A percentile compares a stretch with the other conserved stretches of the same genome.
Evolutionary conservation across 2,113 vertebrate genomes (phyloP).

Genomic region (Oryzias celebensis): DNA sequence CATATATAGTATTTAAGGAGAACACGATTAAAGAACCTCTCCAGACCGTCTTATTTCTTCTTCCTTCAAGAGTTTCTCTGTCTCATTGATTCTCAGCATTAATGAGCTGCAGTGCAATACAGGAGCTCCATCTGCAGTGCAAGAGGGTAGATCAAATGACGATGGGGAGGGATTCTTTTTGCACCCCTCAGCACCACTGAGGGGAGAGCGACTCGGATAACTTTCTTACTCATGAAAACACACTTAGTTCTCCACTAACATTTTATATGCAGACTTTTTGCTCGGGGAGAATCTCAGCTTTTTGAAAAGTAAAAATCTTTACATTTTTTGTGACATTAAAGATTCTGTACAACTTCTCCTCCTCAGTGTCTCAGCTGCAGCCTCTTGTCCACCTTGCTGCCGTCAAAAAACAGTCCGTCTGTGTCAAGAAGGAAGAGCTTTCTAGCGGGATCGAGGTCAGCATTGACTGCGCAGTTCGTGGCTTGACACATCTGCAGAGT

Average conservation of each 20-base stretch:
- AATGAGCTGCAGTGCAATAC: slow-evolving; percentile 33
- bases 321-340: background rate
- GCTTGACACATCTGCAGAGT: slow-evolving; percentile 44
- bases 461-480: slow-evolving; percentile 21
- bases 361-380: slow-evolving; percentile 55
- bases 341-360: background rate
- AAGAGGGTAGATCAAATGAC: slow-evolving; percentile 35
- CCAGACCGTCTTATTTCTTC: background rate
- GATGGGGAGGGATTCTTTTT: slow-evolving; percentile 31
- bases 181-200: slow-evolving; percentile 33
- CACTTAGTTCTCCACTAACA: background rate
- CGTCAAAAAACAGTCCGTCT: slow-evolving; percentile 60
- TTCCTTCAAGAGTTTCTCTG: background rate
- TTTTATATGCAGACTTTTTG: background rate
- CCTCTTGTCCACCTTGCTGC: slow-evolving; percentile 50
- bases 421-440: slow-evolving; percentile 53
- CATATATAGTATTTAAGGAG: background rate
- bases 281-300: no score
- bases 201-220: slow-evolving; percentile 1
- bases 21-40: background rate
- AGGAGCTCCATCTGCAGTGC: slow-evolving; percentile 19
- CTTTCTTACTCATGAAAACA: background rate
- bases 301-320: background rate
- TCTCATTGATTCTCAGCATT: slow-evolving; percentile 41
- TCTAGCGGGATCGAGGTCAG: slow-evolving; percentile 61